Base-by-base conservation (phyloP, 2,113 vertebrate species). In the Spheniscus mendiculus region DNA sequence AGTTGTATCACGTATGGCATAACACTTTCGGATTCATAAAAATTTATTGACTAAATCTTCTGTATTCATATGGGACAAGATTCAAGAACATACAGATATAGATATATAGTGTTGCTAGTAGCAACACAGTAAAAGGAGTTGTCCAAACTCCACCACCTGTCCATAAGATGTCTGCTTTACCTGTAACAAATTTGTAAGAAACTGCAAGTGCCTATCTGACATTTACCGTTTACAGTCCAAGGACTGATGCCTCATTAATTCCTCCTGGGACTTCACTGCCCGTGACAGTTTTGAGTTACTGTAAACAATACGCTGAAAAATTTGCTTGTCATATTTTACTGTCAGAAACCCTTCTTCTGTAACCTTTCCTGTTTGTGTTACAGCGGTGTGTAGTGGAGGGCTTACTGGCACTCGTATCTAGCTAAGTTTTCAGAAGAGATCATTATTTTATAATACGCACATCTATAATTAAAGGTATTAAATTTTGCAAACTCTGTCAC, bases 361-460 rank as follows among this genome's bases (percentile, higher is more conserved):
- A 58, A 76, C 79, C 49, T 90, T 38, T 87, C 38, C 50, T 74
- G 53, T 63, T 59, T 86, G 26, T 94, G 21, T 58, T 95, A 71
- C 62, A 80, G 36, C 19, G 20, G 71, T 34, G 36, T 70, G 23
- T 47, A 21, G 42, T 49, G 73, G 86, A 91, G 92, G 45, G 21
- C 16, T 78, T 90, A 65, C 34, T 87, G 18, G 13, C 61, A 40
- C 50, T 89, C 1, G 0, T 80, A n/a, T 52, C 52, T 26, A 47
- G 40, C 56, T 55, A 59, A 2, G 71, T 53, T 95, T 95, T 83
- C 27, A 76, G 87, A 81, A 87, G 69, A 88, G 52, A 93, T 88
- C n/a, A 83, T 96, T 95, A 89, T 97, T 84, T 94, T 83, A 49
- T 96, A 96, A 96, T 96, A 91, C 94, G 21, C 62, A 56, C 36